These are phyloP conservation scores for Clanis bilineata DNA, from an alignment of 2,888 invertebrate genomes.

Conservation along the genomic window DNA sequence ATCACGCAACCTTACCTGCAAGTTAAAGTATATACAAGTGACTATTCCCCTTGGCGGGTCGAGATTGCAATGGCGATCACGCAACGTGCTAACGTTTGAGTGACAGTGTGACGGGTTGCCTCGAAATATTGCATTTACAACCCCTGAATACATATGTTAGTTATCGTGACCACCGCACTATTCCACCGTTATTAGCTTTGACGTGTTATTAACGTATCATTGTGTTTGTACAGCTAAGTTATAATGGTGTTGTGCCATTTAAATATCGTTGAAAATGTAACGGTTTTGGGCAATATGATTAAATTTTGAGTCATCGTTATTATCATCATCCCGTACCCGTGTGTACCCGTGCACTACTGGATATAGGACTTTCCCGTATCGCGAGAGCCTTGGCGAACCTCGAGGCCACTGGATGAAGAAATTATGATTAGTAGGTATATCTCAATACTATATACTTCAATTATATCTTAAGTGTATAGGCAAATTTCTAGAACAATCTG, in stretches of 20 bases:
- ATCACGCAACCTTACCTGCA: neutral
- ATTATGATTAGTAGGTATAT: too few relatives aligned
- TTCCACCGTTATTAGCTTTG: constrained; percentile 5
- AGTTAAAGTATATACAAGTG: constrained; percentile 5
- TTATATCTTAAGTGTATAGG: too few relatives aligned
- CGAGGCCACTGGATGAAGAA: too few relatives aligned
- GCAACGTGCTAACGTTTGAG: constrained; percentile 49
- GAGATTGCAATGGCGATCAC: constrained; percentile 61
- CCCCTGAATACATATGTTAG: constrained; percentile 29
- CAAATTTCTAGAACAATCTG: too few relatives aligned
- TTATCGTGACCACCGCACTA: neutral
- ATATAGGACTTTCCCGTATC: too few relatives aligned
- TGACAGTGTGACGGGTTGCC: constrained; percentile 54
- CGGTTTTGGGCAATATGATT: too few relatives aligned
- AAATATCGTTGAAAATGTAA: neutral
- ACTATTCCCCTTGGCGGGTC: constrained; percentile 16
- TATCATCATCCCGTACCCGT: too few relatives aligned
- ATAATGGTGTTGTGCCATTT: neutral
- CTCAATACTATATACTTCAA: too few relatives aligned
- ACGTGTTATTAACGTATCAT: constrained; percentile 1
- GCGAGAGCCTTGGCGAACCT: too few relatives aligned
- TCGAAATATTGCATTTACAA: constrained; percentile 52
- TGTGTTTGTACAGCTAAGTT: neutral
- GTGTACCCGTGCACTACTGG: too few relatives aligned
- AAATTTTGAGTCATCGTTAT: too few relatives aligned